Evolutionary conservation across 35 echinoderm and acorn worm species (phyloP), one percentile per base, ranked within the genome.

Genomic region (Holothuria glaberrima): DNA sequence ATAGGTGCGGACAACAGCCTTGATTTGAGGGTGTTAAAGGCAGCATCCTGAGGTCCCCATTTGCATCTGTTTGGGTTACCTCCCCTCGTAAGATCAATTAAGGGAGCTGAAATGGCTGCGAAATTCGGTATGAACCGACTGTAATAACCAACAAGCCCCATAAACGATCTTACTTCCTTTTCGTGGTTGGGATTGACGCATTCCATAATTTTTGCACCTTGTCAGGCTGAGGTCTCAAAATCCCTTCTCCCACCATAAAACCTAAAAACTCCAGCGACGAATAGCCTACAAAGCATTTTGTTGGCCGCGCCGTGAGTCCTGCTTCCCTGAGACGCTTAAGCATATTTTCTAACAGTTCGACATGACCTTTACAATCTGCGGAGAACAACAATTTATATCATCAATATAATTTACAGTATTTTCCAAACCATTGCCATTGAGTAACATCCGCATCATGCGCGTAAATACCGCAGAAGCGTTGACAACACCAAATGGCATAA

Each of bases 341-440:
- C 7, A 83, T 38, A 9, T 33, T 31, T 71, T 22, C 35, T 2
- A 90, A 16, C 41, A 48, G 19, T 67, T 36, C 36, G 0, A 90
- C 1, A 68, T 90, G 88, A 25, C 63, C 30, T 80, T 80, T 56
- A 73, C 88, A 90, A 38, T 30, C 46, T 25, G 16, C 26, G 12
- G 35, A 50, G 25, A 44, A 68, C 67, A 66, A 2, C 27, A 80
- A 28, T n/a, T n/a, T 82, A 91, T 68, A 34, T 82, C 77, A 83
- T 91, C 89, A 5, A 91, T 83, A 38, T 83, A 81, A 30, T 90
- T 80, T 9, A 61, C 54, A 20, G 75, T 71, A 48, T 90, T 76
- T 30, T 78, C 29, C 38, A 80, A 21, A 64, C 73, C 75, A 25
- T n/a, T n/a, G n/a, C n/a, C n/a, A n/a, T 64, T n/a, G 14, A 90